Percentiles rank a stretch among this genome's conserved stretches.
These are phyloP conservation scores for Eucera pruinosa DNA, from an alignment of 2,888 invertebrate species.

Conservation along the genomic window DNA sequence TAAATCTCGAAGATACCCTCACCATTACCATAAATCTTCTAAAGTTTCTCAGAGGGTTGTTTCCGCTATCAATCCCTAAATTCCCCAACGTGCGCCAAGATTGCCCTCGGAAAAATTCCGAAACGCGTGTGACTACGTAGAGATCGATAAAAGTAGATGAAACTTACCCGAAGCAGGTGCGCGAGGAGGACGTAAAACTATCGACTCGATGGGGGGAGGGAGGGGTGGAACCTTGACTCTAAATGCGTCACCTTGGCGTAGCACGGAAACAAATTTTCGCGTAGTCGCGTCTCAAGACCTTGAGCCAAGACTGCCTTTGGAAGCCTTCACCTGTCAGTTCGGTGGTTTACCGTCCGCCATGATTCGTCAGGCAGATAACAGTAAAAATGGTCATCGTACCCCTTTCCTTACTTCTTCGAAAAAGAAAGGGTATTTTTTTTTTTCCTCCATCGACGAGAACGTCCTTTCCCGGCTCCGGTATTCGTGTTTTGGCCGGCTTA, in stretches of 20 bases:
- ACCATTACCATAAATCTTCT: no score
- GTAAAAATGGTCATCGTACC: constrained; percentile 70
- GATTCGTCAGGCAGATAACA: constrained; percentile 77
- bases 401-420: constrained; percentile 69
- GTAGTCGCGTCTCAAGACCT: constrained; percentile 76
- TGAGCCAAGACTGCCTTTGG: constrained; percentile 75
- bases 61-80: no score
- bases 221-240: constrained; percentile 47
- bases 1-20: no score
- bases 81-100: no score
- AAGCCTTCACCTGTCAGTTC: constrained; percentile 76
- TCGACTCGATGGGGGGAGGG: background rate
- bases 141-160: constrained; percentile 10
- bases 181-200: constrained; percentile 10
- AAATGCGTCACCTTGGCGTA: constrained; percentile 55
- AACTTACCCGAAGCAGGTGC: constrained; percentile 62
- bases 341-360: constrained; percentile 74
- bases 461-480: constrained; percentile 52
- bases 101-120: no score
- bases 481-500: constrained; percentile 57
- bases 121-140: no score
- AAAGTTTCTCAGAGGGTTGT: no score
- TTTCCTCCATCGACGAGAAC: background rate
- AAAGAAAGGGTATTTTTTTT: constrained; percentile 36
- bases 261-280: constrained; percentile 57